Evolutionary conservation across 1,140 invertebrate species (phyloP).

Genomic region (Lordiphosa clarofinis): DNA sequence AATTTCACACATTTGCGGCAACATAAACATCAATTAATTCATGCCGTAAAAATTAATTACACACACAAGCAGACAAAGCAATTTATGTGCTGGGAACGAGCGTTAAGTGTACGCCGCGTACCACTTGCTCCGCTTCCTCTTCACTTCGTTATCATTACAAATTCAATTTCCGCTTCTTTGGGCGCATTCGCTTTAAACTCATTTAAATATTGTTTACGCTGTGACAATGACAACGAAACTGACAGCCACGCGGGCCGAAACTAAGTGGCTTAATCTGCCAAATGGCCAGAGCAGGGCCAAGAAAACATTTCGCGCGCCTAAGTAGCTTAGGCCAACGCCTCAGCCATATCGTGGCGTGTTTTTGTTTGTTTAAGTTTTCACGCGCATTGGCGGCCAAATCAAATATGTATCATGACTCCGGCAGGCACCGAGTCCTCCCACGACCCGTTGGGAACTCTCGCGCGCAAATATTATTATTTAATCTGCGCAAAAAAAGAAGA

Average conservation of each 20-base stretch:
- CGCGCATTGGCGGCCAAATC: conserved; percentile 50
- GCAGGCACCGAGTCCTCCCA: conserved; percentile 17
- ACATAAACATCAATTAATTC: conserved; percentile 58
- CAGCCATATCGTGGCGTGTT: conserved; percentile 31
- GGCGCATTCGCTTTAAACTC: conserved; percentile 43
- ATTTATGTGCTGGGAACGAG: conserved; percentile 9
- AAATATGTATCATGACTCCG: conserved; percentile 35
- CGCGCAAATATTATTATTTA: conserved; percentile 74
- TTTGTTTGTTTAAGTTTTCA: conserved; percentile 46
- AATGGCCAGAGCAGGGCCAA: conserved; percentile 41
- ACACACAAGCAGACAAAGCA: conserved; percentile 40
- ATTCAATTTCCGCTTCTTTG: conserved; percentile 64
- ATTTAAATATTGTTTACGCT: conserved; percentile 64
- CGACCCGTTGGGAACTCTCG: conserved; percentile 35
- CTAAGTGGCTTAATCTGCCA: conserved; percentile 71
- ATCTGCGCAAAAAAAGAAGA: conserved; percentile 47
- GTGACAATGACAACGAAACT: conserved; percentile 30
- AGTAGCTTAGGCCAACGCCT: conserved; percentile 47
- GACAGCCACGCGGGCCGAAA: conserved; percentile 26
- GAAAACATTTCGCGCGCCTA: conserved; percentile 58
- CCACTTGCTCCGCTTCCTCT: conserved; percentile 9
- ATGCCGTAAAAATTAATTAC: conserved; percentile 69
- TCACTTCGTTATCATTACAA: conserved; percentile 48
- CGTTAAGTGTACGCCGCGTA: conserved; percentile 54
- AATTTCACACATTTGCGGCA: conserved; percentile 49